These are phyloP conservation scores for Peromyscus maniculatus DNA, from an alignment of 2,113 vertebrate species.

Conservation along the genomic window DNA sequence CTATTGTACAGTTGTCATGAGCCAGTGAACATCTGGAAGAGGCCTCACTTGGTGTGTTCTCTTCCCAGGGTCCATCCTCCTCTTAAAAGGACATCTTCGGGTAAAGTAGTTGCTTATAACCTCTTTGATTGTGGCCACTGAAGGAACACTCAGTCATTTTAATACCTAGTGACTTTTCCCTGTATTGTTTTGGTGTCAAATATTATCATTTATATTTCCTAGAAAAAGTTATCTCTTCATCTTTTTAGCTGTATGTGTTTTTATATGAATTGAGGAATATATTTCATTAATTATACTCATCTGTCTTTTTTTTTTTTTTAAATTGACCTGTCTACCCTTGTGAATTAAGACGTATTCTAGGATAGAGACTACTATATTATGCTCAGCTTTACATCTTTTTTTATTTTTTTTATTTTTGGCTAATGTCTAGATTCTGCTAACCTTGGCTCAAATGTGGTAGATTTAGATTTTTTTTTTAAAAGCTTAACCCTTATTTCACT, in stretches of 20 bases:
- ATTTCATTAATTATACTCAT: slow-evolving; percentile 37
- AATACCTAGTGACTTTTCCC: slow-evolving; percentile 37
- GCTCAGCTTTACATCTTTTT: neutral
- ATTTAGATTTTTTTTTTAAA: neutral
- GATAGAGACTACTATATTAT: neutral
- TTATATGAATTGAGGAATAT: slow-evolving; percentile 15
- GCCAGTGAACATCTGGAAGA: neutral
- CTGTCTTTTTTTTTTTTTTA: neutral
- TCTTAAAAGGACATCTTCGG: neutral
- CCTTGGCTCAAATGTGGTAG: slow-evolving; percentile 15
- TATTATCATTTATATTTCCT: slow-evolving; percentile 3
- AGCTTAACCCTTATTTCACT: neutral
- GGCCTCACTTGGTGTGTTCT: neutral
- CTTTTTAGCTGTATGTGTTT: slow-evolving; percentile 9
- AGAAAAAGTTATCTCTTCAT: neutral
- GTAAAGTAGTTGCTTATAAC: neutral
- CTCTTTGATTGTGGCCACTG: slow-evolving; percentile 20
- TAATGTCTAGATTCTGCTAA: slow-evolving; percentile 57
- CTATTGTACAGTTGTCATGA: neutral
- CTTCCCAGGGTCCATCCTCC: neutral
- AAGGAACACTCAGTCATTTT: neutral
- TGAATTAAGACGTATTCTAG: neutral
- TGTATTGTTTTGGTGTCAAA: slow-evolving; percentile 48
- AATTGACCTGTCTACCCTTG: neutral
- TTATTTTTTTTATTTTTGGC: neutral